These are phyloP conservation scores for Drosophila tripunctata DNA, from an alignment of 2,888 invertebrate species.

Conservation along the genomic window DNA sequence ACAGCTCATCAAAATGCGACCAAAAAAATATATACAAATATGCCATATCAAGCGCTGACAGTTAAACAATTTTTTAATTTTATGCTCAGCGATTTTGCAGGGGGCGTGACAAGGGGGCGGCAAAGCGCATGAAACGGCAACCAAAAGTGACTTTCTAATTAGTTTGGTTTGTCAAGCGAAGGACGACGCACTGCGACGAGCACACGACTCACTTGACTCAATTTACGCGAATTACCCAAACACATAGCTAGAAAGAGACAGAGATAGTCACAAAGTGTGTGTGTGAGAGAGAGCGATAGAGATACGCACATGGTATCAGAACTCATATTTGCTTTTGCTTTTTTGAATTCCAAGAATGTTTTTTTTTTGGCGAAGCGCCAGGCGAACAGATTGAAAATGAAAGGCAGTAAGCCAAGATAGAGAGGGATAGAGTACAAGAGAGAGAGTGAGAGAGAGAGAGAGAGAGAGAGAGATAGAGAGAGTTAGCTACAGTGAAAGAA, in stretches of 20 bases:
- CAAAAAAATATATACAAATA: not conserved
- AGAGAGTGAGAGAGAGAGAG: not conserved
- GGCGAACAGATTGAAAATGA: not conserved
- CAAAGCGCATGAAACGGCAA: constrained; percentile 48
- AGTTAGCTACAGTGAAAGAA: constrained; percentile 51
- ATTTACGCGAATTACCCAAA: constrained; percentile 53
- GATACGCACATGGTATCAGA: constrained; percentile 49
- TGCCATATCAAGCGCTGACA: constrained; percentile 35
- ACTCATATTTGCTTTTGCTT: constrained; percentile 72
- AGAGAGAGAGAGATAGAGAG: constrained; percentile 3
- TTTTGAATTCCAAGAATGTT: constrained; percentile 73
- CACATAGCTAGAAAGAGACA: constrained; percentile 12
- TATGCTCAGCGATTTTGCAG: constrained; percentile 68
- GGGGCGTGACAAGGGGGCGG: not conserved
- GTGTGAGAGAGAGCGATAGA: not conserved
- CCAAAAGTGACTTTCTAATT: constrained; percentile 78
- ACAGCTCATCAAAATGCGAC: constrained; percentile 9
- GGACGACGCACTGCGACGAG: constrained; percentile 43
- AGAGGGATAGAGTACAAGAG: not conserved
- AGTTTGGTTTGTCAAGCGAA: constrained; percentile 71
- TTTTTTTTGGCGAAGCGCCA: constrained; percentile 33
- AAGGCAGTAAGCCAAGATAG: not conserved
- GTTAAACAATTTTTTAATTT: constrained; percentile 70
- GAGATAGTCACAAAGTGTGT: constrained; percentile 12
- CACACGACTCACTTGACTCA: constrained; percentile 73